Conservation (phyloP, 2,888 invertebrate species). For the Tipula vernalis region DNA sequence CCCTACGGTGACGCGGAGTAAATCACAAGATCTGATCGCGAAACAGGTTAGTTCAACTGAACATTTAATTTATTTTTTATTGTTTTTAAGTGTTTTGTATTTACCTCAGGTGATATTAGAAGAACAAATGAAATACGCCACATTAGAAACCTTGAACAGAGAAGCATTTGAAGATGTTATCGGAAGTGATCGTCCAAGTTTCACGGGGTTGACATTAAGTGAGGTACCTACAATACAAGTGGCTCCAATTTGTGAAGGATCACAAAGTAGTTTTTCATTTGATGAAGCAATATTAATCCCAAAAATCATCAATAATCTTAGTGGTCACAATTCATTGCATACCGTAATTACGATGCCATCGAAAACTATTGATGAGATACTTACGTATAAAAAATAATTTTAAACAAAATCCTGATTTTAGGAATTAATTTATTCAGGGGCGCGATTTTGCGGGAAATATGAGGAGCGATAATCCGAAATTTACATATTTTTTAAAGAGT, state of each 20-base stretch:
- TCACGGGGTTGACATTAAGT: conserved; percentile 43
- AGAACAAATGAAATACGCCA: conserved; percentile 91
- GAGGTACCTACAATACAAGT: conserved; percentile 37
- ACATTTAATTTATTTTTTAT: conserved; percentile 12
- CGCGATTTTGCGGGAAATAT: too few species aligned
- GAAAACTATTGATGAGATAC: conserved; percentile 29
- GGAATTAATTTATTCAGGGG: too few species aligned
- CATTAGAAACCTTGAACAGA: conserved; percentile 82
- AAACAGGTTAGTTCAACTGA: conserved; percentile 56
- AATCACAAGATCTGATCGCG: conserved; percentile 51
- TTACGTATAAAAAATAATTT: too few species aligned
- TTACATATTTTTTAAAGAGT: too few species aligned
- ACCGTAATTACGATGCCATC: conserved; percentile 32
- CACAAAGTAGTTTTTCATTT: conserved; percentile 28
- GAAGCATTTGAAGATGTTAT: conserved; percentile 86
- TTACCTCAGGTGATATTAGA: conserved; percentile 69
- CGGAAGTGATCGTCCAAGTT: conserved; percentile 49
- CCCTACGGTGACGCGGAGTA: conserved; percentile 27
- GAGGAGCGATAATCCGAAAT: too few species aligned
- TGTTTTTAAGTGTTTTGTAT: not conserved
- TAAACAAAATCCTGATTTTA: too few species aligned
- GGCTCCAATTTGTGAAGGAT: conserved; percentile 30
- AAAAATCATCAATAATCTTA: not conserved
- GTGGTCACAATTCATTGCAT: conserved; percentile 19
- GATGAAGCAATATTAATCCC: conserved; percentile 24